phyloP scores from a whole-genome alignment of 37 sponge, comb jelly and placozoan genomes.

The Tethya wilhelma region DNA sequence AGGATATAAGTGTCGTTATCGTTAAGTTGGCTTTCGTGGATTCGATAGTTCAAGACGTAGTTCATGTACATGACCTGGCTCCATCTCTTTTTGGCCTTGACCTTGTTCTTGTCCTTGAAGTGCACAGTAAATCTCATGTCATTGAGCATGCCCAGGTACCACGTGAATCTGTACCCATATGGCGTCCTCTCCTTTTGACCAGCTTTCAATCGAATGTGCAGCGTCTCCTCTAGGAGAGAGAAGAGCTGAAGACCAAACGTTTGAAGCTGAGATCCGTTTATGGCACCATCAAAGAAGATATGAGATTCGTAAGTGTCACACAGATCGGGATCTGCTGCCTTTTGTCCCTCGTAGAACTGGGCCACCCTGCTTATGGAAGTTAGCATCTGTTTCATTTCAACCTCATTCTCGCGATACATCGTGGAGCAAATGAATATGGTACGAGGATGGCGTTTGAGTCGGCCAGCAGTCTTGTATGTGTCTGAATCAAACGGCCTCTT shows the following conservation, averaged over 20 bases:
- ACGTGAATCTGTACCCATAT: conserved; percentile 72
- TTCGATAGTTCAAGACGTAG: conserved; percentile 72
- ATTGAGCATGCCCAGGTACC: conserved; percentile 28
- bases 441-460: not conserved
- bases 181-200: conserved; percentile 58
- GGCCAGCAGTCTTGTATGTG: not conserved
- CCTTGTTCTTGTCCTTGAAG: conserved; percentile 72
- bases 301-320: conserved; percentile 59
- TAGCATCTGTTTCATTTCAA: conserved; percentile 81
- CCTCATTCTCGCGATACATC: conserved; percentile 78
- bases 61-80: conserved; percentile 95
- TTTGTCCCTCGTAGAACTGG: not conserved
- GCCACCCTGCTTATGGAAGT: conserved; percentile 69
- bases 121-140: conserved; percentile 70
- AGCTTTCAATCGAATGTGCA: conserved; percentile 27
- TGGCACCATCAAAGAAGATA: conserved; percentile 83
- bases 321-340: too few relatives aligned
- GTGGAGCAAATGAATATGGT: conserved; percentile 85
- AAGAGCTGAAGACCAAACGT: conserved; percentile 72
- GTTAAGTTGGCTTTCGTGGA: conserved; percentile 14
- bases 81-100: conserved; percentile 86
- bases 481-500: not conserved
- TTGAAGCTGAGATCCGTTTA: conserved; percentile 53
- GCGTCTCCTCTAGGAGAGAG: conserved; percentile 63
- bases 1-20: conserved; percentile 77